Conservation (phyloP, 2,888 invertebrate species). For the Acleris cristana region DNA sequence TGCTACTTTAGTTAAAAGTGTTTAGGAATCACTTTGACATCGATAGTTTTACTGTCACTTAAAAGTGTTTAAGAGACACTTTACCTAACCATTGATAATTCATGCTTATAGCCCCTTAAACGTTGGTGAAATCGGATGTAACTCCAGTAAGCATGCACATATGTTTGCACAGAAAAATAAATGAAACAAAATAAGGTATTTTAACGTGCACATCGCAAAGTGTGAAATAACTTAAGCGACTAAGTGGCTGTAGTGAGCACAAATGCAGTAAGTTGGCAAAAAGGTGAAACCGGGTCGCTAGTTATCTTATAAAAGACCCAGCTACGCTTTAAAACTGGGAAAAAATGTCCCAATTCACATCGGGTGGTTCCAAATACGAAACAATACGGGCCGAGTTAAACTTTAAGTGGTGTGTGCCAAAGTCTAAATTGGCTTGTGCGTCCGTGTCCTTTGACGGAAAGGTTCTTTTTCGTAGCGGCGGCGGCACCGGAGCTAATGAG, state of each 20-base stretch:
- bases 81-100: no score
- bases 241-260: slow-evolving; percentile 35
- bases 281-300: slow-evolving; percentile 38
- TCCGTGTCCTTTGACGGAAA: slow-evolving; percentile 56
- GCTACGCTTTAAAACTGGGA: slow-evolving; percentile 54
- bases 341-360: slow-evolving; percentile 59
- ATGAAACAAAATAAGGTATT: slow-evolving; percentile 21
- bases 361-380: slow-evolving; percentile 39
- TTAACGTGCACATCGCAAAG: slow-evolving; percentile 27
- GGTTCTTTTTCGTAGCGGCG: slow-evolving; percentile 49
- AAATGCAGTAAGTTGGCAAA: slow-evolving; percentile 37
- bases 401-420: slow-evolving; percentile 39
- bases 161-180: not conserved
- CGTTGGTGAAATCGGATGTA: no score
- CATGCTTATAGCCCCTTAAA: no score
- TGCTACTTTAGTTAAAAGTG: no score
- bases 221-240: slow-evolving; percentile 33
- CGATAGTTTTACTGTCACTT: no score
- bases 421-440: slow-evolving; percentile 40
- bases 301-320: slow-evolving; percentile 51
- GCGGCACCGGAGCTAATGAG: slow-evolving; percentile 60
- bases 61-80: no score
- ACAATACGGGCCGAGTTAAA: slow-evolving; percentile 36
- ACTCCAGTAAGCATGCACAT: no score
- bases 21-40: no score